These are phyloP conservation scores for Pterocles burchelli DNA, from an alignment of 2,113 vertebrate genomes.

Conservation along the genomic window DNA sequence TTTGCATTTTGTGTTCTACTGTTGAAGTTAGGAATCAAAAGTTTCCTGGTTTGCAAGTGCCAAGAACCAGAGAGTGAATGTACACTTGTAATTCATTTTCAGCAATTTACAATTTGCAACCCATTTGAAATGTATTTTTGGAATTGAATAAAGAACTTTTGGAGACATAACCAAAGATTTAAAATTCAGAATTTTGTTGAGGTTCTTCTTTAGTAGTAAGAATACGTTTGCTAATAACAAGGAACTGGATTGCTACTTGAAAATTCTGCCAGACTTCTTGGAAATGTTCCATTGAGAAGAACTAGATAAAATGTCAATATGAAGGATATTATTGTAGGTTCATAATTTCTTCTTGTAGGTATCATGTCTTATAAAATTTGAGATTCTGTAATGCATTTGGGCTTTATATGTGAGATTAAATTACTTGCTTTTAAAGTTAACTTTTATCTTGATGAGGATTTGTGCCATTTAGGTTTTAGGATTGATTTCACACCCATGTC, in stretches of 20 bases:
- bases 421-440: slow-evolving; percentile 1
- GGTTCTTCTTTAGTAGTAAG: background rate
- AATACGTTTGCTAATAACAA: background rate
- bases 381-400: background rate
- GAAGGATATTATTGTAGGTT: background rate
- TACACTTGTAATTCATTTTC: background rate
- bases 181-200: background rate
- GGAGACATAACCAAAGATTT: background rate
- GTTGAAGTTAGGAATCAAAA: slow-evolving; percentile 10
- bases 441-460: background rate
- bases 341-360: background rate
- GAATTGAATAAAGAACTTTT: background rate
- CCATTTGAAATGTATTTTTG: background rate
- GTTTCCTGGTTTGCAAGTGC: background rate
- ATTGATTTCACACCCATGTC: background rate
- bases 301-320: background rate
- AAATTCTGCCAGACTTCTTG: background rate
- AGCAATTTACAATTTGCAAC: background rate
- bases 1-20: background rate
- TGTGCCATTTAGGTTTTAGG: background rate
- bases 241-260: background rate
- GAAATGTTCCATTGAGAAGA: background rate
- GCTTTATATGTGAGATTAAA: background rate
- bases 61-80: background rate
- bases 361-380: background rate